Conservation (phyloP, 2,113 vertebrate genomes). For the Callopanchax toddi region DNA sequence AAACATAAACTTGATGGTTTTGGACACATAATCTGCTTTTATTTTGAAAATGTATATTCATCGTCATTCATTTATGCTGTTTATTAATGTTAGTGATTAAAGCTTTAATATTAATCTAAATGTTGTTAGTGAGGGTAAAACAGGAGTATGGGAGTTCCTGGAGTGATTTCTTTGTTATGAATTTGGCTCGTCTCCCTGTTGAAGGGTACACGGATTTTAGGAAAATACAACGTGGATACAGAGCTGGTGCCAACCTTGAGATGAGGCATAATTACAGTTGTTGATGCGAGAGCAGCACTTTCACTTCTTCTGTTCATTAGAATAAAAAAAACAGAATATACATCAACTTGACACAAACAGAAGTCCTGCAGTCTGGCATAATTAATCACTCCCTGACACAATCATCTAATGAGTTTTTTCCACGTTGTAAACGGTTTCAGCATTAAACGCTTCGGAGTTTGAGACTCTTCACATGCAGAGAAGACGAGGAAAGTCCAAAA, state of each 20-base stretch:
- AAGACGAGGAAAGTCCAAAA: slow-evolving; percentile 25
- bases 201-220: slow-evolving; percentile 22
- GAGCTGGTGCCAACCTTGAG: slow-evolving; percentile 47
- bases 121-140: background rate
- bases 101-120: background rate
- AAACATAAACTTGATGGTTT: too few relatives aligned
- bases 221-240: slow-evolving; percentile 39
- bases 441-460: slow-evolving; percentile 55
- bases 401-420: slow-evolving; percentile 74
- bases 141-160: background rate
- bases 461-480: slow-evolving; percentile 39
- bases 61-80: background rate
- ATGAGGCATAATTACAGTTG: slow-evolving; percentile 61
- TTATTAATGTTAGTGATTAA: background rate
- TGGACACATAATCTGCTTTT: too few relatives aligned
- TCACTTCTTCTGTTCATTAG: slow-evolving; percentile 75
- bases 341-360: slow-evolving; percentile 80
- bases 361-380: slow-evolving; percentile 73
- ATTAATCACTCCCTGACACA: slow-evolving; percentile 76
- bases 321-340: slow-evolving; percentile 71
- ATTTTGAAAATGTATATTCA: background rate
- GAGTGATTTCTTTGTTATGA: background rate
- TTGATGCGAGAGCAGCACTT: slow-evolving; percentile 55
- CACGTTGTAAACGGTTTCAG: slow-evolving; percentile 71
- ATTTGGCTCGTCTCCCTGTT: slow-evolving; percentile 22